phyloP scores from a whole-genome alignment of 2,797 vertebrate species.

The Xiphophorus birchmanni region DNA sequence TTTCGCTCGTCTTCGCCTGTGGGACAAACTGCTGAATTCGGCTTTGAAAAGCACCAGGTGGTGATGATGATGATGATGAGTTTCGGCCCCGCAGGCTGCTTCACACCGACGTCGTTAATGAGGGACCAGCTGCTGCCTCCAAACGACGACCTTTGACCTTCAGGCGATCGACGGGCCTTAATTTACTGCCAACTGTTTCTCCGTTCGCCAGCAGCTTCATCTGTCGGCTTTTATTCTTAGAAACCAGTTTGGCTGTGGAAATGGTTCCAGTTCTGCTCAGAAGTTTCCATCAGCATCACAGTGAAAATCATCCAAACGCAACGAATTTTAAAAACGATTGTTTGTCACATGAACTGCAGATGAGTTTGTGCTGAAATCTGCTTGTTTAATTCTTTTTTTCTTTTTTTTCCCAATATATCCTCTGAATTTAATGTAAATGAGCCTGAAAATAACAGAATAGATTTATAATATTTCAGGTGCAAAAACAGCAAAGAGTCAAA shows the following conservation, averaged over 20 bases:
- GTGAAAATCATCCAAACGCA: too few species aligned
- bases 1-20: background rate
- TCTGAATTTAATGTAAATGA: too few species aligned
- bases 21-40: background rate
- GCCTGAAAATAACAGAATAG: too few species aligned
- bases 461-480: too few species aligned
- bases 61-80: background rate
- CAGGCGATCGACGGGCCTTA: background rate
- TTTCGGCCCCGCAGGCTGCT: conserved; percentile 15
- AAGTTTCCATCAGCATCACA: background rate
- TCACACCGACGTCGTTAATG: conserved; percentile 39
- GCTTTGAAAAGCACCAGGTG: conserved; percentile 5
- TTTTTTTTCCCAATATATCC: too few species aligned
- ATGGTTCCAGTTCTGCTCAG: background rate
- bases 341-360: too few species aligned
- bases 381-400: too few species aligned
- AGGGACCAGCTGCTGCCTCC: conserved; percentile 54
- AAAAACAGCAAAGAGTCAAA: too few species aligned
- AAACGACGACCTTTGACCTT: background rate
- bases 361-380: too few species aligned
- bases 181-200: background rate
- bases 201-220: too few species aligned
- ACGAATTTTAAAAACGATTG: too few species aligned
- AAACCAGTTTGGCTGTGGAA: background rate
- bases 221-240: background rate